phyloP scores from a whole-genome alignment of 2,113 vertebrate species.

The Gymnogyps californianus region DNA sequence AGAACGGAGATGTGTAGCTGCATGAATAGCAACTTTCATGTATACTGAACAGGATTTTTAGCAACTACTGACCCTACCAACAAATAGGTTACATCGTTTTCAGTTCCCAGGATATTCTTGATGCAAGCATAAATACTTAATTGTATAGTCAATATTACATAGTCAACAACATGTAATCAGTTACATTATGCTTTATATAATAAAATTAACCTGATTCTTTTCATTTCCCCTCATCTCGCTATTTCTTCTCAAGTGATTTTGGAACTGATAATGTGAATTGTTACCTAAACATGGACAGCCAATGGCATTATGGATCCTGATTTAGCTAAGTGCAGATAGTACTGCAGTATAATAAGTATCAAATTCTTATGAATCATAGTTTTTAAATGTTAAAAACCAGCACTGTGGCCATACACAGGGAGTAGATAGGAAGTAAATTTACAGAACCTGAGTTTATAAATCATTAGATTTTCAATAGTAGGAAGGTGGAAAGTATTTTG shows the following conservation, averaged over 20 bases:
- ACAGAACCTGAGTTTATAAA: background rate
- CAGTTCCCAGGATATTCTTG: background rate
- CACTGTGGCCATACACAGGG: background rate
- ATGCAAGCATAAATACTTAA: background rate
- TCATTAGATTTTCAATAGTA: background rate
- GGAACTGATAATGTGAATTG: background rate
- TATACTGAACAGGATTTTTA: background rate
- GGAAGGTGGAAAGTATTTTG: background rate
- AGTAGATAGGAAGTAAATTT: background rate
- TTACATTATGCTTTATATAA: background rate
- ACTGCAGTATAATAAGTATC: background rate
- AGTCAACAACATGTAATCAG: background rate
- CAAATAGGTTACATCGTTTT: rapidly evolving
- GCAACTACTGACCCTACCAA: background rate
- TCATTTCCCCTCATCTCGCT: background rate
- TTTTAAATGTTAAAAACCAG: background rate
- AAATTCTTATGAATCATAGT: background rate
- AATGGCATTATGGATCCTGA: background rate
- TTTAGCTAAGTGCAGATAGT: background rate
- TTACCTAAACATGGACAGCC: background rate
- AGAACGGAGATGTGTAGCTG: background rate
- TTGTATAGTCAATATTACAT: background rate
- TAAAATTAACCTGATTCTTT: background rate
- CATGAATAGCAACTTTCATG: background rate
- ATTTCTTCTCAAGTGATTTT: background rate